These are phyloP conservation scores for Leontocebus nigricollis DNA, from an alignment of 2,797 vertebrate species.

Conservation along the genomic window DNA sequence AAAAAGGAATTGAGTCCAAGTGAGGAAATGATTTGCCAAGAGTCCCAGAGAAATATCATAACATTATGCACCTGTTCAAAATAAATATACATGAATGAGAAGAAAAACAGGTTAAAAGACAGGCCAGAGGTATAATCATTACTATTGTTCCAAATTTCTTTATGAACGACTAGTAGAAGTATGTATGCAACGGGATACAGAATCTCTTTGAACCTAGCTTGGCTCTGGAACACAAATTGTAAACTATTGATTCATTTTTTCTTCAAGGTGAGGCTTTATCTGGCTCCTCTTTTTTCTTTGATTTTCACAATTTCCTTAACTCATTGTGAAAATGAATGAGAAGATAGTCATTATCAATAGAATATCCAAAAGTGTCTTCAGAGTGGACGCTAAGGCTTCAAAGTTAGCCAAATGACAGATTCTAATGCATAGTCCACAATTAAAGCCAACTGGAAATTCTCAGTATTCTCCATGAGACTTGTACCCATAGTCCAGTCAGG, in stretches of 20 bases:
- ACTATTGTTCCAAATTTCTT: background rate
- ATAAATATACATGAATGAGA: background rate
- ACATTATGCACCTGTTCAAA: background rate
- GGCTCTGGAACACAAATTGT: background rate
- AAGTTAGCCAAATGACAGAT: background rate
- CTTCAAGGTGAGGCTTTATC: background rate
- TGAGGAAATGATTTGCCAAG: background rate
- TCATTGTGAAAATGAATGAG: background rate
- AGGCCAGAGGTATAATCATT: background rate
- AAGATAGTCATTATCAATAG: background rate
- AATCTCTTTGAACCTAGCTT: background rate
- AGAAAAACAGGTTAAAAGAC: background rate
- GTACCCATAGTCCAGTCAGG: background rate
- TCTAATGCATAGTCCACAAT: background rate
- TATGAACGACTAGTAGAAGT: background rate
- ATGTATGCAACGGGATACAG: background rate
- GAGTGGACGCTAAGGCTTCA: background rate
- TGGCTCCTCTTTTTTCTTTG: background rate
- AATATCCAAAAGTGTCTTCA: background rate
- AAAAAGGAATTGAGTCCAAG: background rate
- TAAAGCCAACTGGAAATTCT: background rate
- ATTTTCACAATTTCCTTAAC: background rate
- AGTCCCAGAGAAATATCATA: background rate
- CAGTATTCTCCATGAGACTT: background rate
- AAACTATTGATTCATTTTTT: background rate